Percentiles rank a stretch among this genome's conserved stretches.
Conservation (phyloP, 2,888 invertebrate species). For the Pelosia muscerda region DNA sequence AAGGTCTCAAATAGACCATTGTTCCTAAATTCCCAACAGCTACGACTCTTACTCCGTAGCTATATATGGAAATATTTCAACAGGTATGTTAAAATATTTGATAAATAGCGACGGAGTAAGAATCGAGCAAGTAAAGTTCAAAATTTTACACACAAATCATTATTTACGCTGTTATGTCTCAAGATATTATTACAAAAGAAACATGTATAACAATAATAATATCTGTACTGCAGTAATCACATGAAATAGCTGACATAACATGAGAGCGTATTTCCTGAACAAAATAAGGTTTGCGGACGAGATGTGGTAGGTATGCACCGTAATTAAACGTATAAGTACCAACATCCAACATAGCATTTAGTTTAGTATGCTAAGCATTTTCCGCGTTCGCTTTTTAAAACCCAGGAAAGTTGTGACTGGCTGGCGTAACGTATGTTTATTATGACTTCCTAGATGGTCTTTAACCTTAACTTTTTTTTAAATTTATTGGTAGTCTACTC, state of each 20-base stretch:
- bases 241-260: slow-evolving; percentile 13
- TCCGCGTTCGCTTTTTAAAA: slow-evolving; percentile 43
- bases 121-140: background rate
- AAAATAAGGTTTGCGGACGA: slow-evolving; percentile 20
- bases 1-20: background rate
- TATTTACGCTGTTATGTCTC: background rate
- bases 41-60: too few species aligned
- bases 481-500: background rate
- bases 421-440: slow-evolving; percentile 14
- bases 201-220: background rate
- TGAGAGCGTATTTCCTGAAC: slow-evolving; percentile 28
- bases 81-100: too few species aligned
- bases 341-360: slow-evolving; percentile 22
- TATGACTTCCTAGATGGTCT: slow-evolving; percentile 15
- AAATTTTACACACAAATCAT: slow-evolving; percentile 3
- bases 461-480: background rate
- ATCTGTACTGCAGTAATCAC: background rate
- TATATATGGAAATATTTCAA: background rate
- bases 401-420: slow-evolving; percentile 20
- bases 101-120: too few species aligned
- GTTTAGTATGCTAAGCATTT: slow-evolving; percentile 32
- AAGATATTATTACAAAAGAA: slow-evolving; percentile 9
- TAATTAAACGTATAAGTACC: slow-evolving; percentile 28
- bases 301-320: slow-evolving; percentile 28
- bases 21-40: background rate